Evolutionary conservation across 2,797 vertebrate species (phyloP), one percentile per base, ranked within the genome.

Genomic region (Mastacembelus armatus): DNA sequence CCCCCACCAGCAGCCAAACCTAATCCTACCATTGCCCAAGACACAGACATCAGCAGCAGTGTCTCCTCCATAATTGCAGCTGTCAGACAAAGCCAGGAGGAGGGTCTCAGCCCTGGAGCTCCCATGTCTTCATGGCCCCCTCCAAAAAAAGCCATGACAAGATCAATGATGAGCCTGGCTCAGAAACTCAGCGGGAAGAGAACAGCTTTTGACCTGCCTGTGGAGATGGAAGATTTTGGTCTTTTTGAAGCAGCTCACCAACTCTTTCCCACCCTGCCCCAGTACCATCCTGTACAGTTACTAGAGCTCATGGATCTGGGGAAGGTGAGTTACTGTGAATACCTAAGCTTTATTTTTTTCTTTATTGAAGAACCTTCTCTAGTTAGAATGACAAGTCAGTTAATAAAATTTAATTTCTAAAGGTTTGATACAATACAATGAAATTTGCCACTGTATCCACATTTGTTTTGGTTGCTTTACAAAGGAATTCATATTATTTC

Each of bases 261-360:
- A 5, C 93, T 99, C 58, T 98, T 94, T 61, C 97, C 98, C 40
- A 98, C 95, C 75, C 90, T 99, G 81, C 97, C 98, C 52, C 98
- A 99, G 62, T 99, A 99, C 78, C 98, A 99, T 85, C 98, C 98
- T 0, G 94, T 98, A 40, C 98, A 99, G 48, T 91, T 99, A 74
- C 86, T 98, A 83, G 98, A 98, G 83, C 95, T 99, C 50, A 98
- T 99, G 98, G 98, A 99, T 91, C 93, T 99, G 10, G 98, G 98
- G 33, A 98, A 96, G 93, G 92, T 91, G 63, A 66, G 60, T 66
- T 32, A 32, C 3, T 59, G 1, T 26, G 0, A 33, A 14, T 44
- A 22, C 5, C 6, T 43, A 4, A 2, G 24, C n/a, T 18, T 26
- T 24, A 5, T 22, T 1, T n/a, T 43, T 22, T n/a, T 0, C 11